Evolutionary conservation across 2,797 vertebrate species (phyloP).

Genomic region (Brotula barbata): DNA sequence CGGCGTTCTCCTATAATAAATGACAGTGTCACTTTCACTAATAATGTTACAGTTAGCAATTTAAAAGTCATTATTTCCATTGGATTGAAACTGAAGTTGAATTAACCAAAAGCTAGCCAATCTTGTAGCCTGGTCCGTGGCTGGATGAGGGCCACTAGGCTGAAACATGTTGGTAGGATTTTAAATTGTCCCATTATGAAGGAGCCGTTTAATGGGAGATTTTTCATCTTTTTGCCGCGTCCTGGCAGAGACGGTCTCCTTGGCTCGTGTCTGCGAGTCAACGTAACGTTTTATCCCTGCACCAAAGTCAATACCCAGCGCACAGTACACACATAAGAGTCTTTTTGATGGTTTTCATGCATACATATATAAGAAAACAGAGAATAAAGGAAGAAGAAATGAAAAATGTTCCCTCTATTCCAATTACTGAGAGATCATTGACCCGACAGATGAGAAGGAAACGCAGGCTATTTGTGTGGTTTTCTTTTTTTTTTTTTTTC

Average conservation of each 20-base stretch:
- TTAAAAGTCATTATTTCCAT: constrained; percentile 1
- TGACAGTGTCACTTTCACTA: constrained; percentile 16
- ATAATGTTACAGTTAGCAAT: constrained; percentile 25
- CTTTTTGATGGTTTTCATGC: not conserved
- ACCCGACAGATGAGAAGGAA: too few relatives aligned
- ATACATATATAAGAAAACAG: not conserved
- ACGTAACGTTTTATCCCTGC: too few relatives aligned
- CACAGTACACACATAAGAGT: too few relatives aligned
- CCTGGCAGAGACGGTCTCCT: constrained; percentile 46
- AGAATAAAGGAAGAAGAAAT: not conserved
- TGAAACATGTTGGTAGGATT: constrained; percentile 30
- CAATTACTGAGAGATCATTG: not conserved
- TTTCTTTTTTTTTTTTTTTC: too few relatives aligned
- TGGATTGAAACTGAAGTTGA: constrained; percentile 21
- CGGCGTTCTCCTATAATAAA: constrained; percentile 30
- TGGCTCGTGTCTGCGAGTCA: constrained; percentile 42
- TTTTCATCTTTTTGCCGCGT: constrained; percentile 49
- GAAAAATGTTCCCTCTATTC: not conserved
- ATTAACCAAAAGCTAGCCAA: constrained; percentile 21
- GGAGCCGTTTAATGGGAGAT: constrained; percentile 43
- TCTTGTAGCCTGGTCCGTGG: constrained; percentile 28
- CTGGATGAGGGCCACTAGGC: constrained; percentile 43
- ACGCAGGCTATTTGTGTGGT: too few relatives aligned
- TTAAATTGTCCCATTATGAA: constrained; percentile 34
- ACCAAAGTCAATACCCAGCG: too few relatives aligned